These are phyloP conservation scores for Apantesis nais DNA, from an alignment of 2,888 invertebrate species.

Conservation along the genomic window DNA sequence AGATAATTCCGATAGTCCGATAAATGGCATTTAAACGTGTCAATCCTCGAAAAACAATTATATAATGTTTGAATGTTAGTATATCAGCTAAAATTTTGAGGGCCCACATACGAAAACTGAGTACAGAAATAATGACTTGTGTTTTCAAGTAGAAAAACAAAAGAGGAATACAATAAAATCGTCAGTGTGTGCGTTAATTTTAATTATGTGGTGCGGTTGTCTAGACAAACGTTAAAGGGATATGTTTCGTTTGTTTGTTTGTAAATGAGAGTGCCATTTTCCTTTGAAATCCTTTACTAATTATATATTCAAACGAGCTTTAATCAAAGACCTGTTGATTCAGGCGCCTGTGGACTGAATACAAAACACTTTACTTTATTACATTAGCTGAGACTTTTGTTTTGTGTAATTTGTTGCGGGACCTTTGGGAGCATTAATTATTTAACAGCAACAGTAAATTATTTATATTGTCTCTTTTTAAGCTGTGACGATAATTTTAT, in stretches of 20 bases:
- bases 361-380: constrained; percentile 21
- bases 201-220: not conserved
- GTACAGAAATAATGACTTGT: not conserved
- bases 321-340: constrained; percentile 16
- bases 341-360: constrained; percentile 19
- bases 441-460: not conserved
- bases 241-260: constrained; percentile 4
- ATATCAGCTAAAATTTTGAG: not conserved
- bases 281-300: constrained; percentile 7
- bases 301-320: constrained; percentile 17
- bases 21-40: too few relatives aligned
- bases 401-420: constrained; percentile 3
- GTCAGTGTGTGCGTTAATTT: not conserved
- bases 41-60: not conserved
- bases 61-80: not conserved
- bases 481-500: not conserved
- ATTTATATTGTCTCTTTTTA: not conserved
- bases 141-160: not conserved
- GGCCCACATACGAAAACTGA: not conserved
- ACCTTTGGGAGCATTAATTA: not conserved
- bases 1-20: too few relatives aligned
- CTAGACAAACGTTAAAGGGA: not conserved
- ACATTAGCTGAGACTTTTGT: constrained; percentile 1
- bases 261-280: constrained; percentile 3
- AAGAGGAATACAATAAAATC: not conserved